Percentiles rank a stretch among this genome's conserved stretches.
Evolutionary conservation across 2,888 invertebrate species (phyloP).

Genomic region (Elysia crispata): DNA sequence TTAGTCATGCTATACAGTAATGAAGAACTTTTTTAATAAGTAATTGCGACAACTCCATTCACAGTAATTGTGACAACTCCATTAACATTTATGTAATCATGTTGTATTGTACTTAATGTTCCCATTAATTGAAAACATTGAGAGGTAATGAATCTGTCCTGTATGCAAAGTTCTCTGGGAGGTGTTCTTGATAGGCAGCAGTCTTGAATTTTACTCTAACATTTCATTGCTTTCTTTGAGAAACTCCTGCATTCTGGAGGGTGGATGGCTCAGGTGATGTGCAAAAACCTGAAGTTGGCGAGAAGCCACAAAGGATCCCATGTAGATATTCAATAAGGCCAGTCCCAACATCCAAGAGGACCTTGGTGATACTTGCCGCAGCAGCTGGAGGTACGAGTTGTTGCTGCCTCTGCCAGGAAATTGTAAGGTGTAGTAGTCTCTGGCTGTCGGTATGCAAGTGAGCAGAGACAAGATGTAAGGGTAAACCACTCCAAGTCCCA

Average conservation of each 20-base stretch:
- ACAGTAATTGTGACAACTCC: no score
- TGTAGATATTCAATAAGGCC: conserved; percentile 10
- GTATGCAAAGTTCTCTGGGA: no score
- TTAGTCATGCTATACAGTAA: no score
- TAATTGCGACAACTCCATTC: no score
- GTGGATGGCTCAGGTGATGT: conserved; percentile 37
- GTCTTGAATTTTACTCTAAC: no score
- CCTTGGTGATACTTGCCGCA: conserved; percentile 24
- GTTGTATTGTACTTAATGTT: no score
- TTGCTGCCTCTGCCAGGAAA: neutral
- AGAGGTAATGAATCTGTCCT: no score
- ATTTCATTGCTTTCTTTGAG: no score
- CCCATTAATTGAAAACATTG: no score
- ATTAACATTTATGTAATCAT: no score
- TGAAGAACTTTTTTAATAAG: no score
- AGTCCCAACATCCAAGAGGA: neutral
- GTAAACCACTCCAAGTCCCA: conserved; percentile 31
- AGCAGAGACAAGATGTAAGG: conserved; percentile 34
- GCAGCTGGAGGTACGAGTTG: conserved; percentile 12
- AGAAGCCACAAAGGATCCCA: conserved; percentile 27
- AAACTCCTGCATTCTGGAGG: neutral
- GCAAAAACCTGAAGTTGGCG: neutral
- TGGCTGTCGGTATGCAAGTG: conserved; percentile 25
- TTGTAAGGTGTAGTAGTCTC: conserved; percentile 35
- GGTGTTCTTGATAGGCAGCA: no score